Base-by-base conservation (phyloP, 2,797 vertebrate species). In the Agapornis canus region DNA sequence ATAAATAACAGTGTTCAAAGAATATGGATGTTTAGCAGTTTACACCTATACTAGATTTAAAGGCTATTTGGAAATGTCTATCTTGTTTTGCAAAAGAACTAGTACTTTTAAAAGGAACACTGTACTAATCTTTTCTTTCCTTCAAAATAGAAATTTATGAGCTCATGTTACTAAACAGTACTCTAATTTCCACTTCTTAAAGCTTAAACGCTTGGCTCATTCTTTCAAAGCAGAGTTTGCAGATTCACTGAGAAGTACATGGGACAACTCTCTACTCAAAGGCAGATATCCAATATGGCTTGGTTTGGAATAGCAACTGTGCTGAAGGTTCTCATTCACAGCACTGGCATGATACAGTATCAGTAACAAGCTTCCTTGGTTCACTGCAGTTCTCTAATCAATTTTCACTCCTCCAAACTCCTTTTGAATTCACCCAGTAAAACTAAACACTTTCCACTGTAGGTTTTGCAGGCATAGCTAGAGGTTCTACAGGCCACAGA, bases 281-380 rank as follows among this genome's bases (percentile, higher is more conserved):
- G 11, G 42, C 43, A 64, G 63, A 26, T 11, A 64, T 5, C 5
- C 27, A 57, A 13, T 2, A 23, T 1, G 23, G 32, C 68, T 88
- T 9, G 1, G 48, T 40, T 23, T 48, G 27, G 52, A 69, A 48
- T 0, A 79, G 56, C 16, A 75, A 29, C 29, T 27, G 26, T n/a
- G 26, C 63, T 54, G 11, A 32, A 26, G 29, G 51, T 23, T 86
- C 70, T 63, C 22, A 35, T 37, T 64, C 20, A 21, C 39, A 9
- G 9, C 29, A 40, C 7, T 0, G 0, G 23, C 68, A 43, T 9
- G 8, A 27, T 22, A 83, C 22, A 25, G n/a, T 23, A 25, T 78
- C 65, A 2, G 0, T 19, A 83, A 66, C 29, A 65, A 57, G 61
- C 5, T 6, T 72, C 32, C 54, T 26, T 18, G 13, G 47, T 56